Conservation (phyloP, 92 coral and sea anemone genomes). For the Diadumene lineata region DNA sequence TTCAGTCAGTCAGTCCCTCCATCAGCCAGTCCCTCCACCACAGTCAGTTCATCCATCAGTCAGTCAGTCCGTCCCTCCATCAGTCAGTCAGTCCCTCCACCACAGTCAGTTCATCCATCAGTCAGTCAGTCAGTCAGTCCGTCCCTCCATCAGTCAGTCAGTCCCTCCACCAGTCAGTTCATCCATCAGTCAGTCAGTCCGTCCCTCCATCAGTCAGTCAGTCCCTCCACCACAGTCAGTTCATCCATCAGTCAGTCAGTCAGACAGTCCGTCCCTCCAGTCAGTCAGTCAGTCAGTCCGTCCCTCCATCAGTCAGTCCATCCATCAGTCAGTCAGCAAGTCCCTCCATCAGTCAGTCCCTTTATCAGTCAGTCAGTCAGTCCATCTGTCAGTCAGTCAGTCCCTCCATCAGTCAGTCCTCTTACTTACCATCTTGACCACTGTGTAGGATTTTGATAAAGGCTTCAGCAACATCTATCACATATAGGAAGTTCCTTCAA, state of each 20-base stretch:
- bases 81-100: no score
- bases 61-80: no score
- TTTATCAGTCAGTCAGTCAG: neutral
- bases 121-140: neutral
- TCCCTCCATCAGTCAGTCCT: neutral
- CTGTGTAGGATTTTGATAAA: conserved; percentile 49
- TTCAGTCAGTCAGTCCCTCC: neutral
- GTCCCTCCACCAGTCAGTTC: neutral
- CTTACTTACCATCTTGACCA: conserved; percentile 48
- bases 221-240: neutral
- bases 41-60: neutral
- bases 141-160: neutral
- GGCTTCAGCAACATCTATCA: conserved; percentile 64
- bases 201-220: neutral
- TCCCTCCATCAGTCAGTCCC: no score
- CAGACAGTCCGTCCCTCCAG: neutral
- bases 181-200: neutral
- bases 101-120: no score
- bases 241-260: neutral
- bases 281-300: neutral
- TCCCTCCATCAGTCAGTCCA: no score
- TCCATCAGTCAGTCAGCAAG: no score
- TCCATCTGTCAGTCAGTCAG: neutral
- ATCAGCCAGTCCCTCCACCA: neutral
- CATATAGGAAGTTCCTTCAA: conserved; percentile 56